Evolutionary conservation across 2,797 vertebrate species (phyloP).

Genomic region (Crypturellus tataupa): DNA sequence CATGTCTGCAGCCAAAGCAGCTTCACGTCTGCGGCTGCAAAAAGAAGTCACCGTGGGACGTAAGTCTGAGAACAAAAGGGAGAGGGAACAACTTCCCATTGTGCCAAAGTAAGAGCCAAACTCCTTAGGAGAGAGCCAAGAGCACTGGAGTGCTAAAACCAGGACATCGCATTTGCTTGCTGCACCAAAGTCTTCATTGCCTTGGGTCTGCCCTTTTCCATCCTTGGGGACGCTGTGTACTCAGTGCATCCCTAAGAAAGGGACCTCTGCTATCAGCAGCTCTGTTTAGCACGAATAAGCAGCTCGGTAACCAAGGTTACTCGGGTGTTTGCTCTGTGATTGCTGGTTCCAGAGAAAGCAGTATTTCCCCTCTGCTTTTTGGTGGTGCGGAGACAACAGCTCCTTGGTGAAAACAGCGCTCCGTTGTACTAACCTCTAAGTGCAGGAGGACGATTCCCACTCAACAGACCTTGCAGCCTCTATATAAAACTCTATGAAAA

Average conservation of each 20-base stretch:
- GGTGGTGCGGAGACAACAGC: rapidly evolving
- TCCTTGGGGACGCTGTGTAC: background rate
- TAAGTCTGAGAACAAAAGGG: background rate
- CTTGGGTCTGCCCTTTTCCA: background rate
- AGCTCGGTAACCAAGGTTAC: background rate
- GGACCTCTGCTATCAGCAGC: background rate
- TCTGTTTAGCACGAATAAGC: background rate
- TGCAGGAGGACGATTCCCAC: rapidly evolving
- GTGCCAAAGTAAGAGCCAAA: background rate
- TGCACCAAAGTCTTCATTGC: background rate
- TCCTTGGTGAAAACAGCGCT: background rate
- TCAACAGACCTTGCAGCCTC: background rate
- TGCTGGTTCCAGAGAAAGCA: too few relatives aligned
- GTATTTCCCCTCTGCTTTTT: background rate
- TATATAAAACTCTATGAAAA: background rate
- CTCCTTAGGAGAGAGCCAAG: background rate
- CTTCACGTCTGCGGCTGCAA: background rate
- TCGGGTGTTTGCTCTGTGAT: too few relatives aligned
- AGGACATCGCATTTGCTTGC: background rate
- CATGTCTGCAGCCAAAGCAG: background rate
- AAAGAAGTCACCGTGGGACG: rapidly evolving
- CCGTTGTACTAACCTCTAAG: background rate
- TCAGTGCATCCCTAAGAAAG: background rate
- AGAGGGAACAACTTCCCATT: background rate
- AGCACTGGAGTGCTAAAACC: background rate